These are phyloP conservation scores for Galeruca laticollis DNA, from an alignment of 2,888 invertebrate species.

Conservation along the genomic window DNA sequence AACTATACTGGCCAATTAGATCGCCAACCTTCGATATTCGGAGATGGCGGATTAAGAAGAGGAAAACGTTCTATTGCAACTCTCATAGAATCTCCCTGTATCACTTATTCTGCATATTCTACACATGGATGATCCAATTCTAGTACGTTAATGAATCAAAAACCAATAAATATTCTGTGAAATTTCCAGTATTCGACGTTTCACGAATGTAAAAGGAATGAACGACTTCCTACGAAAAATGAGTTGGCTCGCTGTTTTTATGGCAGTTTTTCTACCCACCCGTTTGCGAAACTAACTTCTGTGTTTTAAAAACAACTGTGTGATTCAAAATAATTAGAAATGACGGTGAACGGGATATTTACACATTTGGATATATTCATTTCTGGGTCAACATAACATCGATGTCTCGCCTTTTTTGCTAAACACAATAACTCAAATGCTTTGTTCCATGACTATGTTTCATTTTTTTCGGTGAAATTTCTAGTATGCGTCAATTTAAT, in stretches of 20 bases:
- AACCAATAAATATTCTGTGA: slow-evolving; percentile 8
- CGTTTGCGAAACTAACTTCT: slow-evolving; percentile 24
- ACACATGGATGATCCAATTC: slow-evolving; percentile 14
- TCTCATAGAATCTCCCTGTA: too few species aligned
- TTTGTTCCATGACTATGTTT: too few species aligned
- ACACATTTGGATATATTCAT: slow-evolving; percentile 29
- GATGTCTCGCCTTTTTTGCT: background rate
- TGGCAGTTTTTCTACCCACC: slow-evolving; percentile 41
- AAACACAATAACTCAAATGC: background rate
- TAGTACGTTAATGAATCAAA: background rate
- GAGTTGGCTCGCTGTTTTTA: slow-evolving; percentile 42
- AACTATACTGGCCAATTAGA: too few species aligned
- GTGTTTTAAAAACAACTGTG: slow-evolving; percentile 26
- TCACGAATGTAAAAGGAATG: slow-evolving; percentile 34
- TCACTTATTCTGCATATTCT: background rate
- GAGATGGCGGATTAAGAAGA: too few species aligned
- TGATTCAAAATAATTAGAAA: slow-evolving; percentile 22
- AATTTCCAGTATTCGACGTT: slow-evolving; percentile 7
- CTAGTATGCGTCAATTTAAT: too few species aligned
- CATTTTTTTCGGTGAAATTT: too few species aligned
- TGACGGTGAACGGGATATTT: slow-evolving; percentile 24
- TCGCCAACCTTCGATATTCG: too few species aligned
- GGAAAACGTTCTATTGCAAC: too few species aligned
- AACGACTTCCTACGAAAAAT: slow-evolving; percentile 40
- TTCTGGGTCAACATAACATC: slow-evolving; percentile 10